These are phyloP conservation scores for Drosophila leontia DNA, from an alignment of 1,140 invertebrate genomes.

Conservation along the genomic window DNA sequence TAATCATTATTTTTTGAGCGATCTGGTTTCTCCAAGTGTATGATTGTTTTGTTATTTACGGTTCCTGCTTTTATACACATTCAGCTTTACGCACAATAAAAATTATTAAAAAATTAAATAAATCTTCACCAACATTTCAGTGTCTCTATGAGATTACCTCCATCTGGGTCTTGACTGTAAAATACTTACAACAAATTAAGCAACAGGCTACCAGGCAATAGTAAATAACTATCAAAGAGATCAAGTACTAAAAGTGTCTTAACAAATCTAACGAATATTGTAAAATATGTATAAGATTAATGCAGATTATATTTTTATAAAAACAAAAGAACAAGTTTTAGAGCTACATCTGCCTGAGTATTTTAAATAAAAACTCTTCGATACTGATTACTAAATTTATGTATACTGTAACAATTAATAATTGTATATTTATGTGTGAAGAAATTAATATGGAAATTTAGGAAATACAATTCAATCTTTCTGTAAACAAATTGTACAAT, in stretches of 20 bases:
- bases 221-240: slow-evolving; percentile 16
- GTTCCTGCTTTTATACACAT: background rate
- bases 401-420: slow-evolving; percentile 11
- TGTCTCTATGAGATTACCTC: slow-evolving; percentile 20
- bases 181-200: slow-evolving; percentile 25
- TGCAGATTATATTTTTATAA: slow-evolving; percentile 43
- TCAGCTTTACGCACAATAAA: slow-evolving; percentile 11
- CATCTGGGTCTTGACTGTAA: slow-evolving; percentile 5
- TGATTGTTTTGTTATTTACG: too few relatives aligned
- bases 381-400: slow-evolving; percentile 10
- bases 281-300: slow-evolving; percentile 29
- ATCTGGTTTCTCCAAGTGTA: too few relatives aligned
- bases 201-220: slow-evolving; percentile 7
- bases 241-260: slow-evolving; percentile 52
- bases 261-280: slow-evolving; percentile 49
- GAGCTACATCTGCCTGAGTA: slow-evolving; percentile 45
- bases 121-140: slow-evolving; percentile 6
- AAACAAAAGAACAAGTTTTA: slow-evolving; percentile 14
- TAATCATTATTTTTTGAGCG: too few relatives aligned
- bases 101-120: background rate
- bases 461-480: background rate
- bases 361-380: slow-evolving; percentile 26
- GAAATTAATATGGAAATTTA: background rate
- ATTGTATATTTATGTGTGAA: slow-evolving; percentile 22
- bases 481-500: slow-evolving; percentile 15